Conservation (phyloP, 2,888 invertebrate species). For the Chrysodeixis includens region DNA sequence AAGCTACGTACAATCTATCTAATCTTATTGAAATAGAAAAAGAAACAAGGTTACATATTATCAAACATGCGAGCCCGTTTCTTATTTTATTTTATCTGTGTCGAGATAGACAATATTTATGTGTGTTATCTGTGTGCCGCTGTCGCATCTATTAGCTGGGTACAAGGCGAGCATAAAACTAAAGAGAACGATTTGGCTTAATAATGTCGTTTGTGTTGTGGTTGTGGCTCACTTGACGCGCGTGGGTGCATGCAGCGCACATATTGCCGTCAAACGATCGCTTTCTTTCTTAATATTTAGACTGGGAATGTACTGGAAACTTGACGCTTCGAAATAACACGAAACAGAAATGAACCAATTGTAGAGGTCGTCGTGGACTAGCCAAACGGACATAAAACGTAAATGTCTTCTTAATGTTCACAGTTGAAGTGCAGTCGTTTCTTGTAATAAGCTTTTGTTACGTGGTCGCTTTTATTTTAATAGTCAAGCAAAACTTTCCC, state of each 20-base stretch:
- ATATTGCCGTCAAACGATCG: conserved; percentile 61
- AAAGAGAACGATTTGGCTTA: conserved; percentile 74
- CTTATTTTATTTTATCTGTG: conserved; percentile 62
- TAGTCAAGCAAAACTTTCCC: conserved; percentile 37
- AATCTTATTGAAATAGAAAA: conserved; percentile 74
- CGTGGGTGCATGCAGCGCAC: conserved; percentile 66
- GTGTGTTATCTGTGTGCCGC: conserved; percentile 66
- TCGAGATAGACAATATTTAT: conserved; percentile 63
- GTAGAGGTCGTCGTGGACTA: conserved; percentile 12
- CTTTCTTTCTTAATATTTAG: conserved; percentile 56
- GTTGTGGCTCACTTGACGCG: conserved; percentile 62
- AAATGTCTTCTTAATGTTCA: conserved; percentile 28
- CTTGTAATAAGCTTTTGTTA: conserved; percentile 18
- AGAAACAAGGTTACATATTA: conserved; percentile 65
- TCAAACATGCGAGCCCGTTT: conserved; percentile 67
- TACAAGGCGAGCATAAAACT: conserved; percentile 77
- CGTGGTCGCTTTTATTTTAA: conserved; percentile 20
- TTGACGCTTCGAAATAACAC: conserved; percentile 40
- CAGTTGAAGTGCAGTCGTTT: conserved; percentile 7
- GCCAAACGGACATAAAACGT: conserved; percentile 42
- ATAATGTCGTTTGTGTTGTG: conserved; percentile 72
- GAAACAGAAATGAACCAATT: conserved; percentile 27
- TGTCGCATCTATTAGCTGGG: conserved; percentile 70
- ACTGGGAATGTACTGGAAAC: conserved; percentile 35
- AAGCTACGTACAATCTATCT: conserved; percentile 62